phyloP scores from a whole-genome alignment of 1,140 invertebrate species.

The Gryon sp. region DNA sequence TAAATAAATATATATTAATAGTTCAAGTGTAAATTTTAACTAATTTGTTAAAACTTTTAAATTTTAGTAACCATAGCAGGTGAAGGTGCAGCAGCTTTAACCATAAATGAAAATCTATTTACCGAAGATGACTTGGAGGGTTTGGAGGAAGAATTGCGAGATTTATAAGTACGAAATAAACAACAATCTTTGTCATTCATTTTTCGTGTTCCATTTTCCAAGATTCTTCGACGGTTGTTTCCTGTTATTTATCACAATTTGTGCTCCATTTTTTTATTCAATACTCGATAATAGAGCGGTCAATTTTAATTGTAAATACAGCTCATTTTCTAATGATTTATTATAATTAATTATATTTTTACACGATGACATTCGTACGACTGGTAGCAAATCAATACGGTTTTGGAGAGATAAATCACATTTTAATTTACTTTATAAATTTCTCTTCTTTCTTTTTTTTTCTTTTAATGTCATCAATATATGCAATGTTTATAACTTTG shows the following conservation, averaged over 20 bases:
- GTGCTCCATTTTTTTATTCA: neutral
- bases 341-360: neutral
- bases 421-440: no score
- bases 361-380: neutral
- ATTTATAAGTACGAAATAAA: conserved; percentile 83
- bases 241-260: neutral
- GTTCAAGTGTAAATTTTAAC: no score
- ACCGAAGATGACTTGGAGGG: conserved; percentile 91
- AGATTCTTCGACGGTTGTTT: neutral
- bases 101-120: conserved; percentile 98
- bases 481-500: conserved; percentile 23
- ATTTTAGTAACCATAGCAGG: conserved; percentile 69
- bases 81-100: conserved; percentile 81
- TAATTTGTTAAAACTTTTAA: conserved; percentile 4
- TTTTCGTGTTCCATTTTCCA: no score
- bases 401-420: neutral
- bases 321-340: conserved; percentile 11
- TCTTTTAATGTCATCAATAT: neutral
- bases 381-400: neutral
- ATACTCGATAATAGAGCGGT: conserved; percentile 6
- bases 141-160: conserved; percentile 91
- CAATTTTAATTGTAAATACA: conserved; percentile 20
- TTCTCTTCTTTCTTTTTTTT: no score
- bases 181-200: neutral
- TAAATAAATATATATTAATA: no score